A percentile compares a stretch with the other conserved stretches of the same genome.
phyloP scores from a whole-genome alignment of 1,140 invertebrate genomes.

The Meteorus sp. region DNA sequence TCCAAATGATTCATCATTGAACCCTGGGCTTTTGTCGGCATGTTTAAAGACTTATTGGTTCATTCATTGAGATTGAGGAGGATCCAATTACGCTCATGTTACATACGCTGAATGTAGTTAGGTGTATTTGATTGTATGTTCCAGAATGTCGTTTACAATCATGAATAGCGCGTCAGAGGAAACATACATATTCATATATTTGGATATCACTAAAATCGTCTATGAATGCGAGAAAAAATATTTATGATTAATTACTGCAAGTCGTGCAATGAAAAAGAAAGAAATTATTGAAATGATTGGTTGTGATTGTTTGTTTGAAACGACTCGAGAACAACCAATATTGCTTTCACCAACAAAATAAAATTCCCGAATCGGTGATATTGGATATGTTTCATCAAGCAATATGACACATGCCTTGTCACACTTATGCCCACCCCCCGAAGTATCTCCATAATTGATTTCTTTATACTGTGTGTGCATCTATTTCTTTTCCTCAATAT shows the following conservation, averaged over 20 bases:
- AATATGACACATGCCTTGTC: constrained; percentile 54
- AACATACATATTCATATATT: constrained; percentile 58
- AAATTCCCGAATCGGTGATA: too few relatives aligned
- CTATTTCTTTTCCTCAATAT: too few relatives aligned
- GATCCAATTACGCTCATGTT: background rate
- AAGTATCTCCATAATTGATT: constrained; percentile 41
- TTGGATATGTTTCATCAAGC: background rate
- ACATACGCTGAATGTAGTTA: constrained; percentile 50
- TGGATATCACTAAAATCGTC: constrained; percentile 13
- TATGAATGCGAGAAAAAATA: constrained; percentile 12
- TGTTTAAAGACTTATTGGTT: too few relatives aligned
- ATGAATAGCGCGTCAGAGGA: constrained; percentile 47
- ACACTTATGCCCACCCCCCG: constrained; percentile 55
- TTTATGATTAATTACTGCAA: background rate
- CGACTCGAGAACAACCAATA: background rate
- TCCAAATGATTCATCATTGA: too few relatives aligned
- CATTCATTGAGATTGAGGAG: background rate
- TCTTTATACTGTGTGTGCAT: constrained; percentile 30
- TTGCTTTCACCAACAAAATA: background rate
- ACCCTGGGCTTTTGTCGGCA: too few relatives aligned
- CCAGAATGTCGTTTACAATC: constrained; percentile 30
- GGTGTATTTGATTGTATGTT: constrained; percentile 35
- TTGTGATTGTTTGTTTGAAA: background rate
- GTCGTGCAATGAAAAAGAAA: constrained; percentile 11
- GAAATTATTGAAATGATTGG: background rate